Conservation (phyloP, 2,797 vertebrate species). For the Sternotherus odoratus region DNA sequence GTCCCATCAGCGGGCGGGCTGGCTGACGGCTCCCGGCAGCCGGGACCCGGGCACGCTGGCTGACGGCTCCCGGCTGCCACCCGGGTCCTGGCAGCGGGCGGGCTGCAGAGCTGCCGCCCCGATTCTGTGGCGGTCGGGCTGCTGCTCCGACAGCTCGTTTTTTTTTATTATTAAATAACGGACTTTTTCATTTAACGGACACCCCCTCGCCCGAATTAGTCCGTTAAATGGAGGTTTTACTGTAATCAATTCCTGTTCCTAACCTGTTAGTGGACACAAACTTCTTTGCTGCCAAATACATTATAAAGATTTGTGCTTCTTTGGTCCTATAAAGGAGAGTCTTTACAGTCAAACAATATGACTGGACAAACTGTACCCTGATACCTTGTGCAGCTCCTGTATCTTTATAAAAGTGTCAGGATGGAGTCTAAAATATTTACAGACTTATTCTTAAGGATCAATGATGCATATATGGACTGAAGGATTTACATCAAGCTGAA, state of each 20-base stretch:
- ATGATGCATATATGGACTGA: conserved; percentile 62
- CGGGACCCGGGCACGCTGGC: too few species aligned
- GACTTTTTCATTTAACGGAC: too few species aligned
- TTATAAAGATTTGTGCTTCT: background rate
- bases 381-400: background rate
- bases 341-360: conserved; percentile 12
- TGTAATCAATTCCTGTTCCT: background rate
- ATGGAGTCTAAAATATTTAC: conserved; percentile 44
- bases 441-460: conserved; percentile 34
- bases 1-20: too few species aligned
- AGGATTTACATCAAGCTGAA: conserved; percentile 61
- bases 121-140: too few species aligned
- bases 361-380: conserved; percentile 52
- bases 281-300: conserved; percentile 38
- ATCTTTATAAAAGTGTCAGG: conserved; percentile 6
- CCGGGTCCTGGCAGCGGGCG: too few species aligned
- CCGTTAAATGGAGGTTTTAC: too few species aligned
- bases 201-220: too few species aligned
- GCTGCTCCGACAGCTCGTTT: too few species aligned
- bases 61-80: too few species aligned
- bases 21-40: too few species aligned
- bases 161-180: too few species aligned
- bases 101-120: too few species aligned
- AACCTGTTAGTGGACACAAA: background rate
- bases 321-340: conserved; percentile 19